phyloP scores from a whole-genome alignment of 2,797 vertebrate species.

The Erithacus rubecula region DNA sequence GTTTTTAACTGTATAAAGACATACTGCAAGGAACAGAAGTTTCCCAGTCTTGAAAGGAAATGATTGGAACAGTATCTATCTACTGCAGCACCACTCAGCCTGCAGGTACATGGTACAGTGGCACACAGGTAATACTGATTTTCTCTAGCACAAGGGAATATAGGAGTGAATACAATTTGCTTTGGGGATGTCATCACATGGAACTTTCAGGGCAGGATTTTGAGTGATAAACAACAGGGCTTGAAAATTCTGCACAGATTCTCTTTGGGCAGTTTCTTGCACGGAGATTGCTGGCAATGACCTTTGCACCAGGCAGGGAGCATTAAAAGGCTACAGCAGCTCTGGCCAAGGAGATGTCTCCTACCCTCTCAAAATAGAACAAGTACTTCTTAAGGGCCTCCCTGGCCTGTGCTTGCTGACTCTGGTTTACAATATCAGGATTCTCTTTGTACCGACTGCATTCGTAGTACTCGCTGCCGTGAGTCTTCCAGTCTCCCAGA shows the following conservation, averaged over 20 bases:
- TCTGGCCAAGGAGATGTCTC: constrained; percentile 60
- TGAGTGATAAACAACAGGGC: neutral
- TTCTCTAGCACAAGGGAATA: neutral
- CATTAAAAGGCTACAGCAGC: constrained; percentile 68
- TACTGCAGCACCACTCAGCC: constrained; percentile 10
- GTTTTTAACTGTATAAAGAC: neutral
- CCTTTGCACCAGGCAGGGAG: constrained; percentile 64
- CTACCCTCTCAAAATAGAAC: constrained; percentile 99
- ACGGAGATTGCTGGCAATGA: constrained; percentile 44
- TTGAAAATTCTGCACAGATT: neutral
- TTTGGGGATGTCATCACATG: neutral
- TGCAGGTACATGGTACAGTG: neutral
- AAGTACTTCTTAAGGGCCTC: constrained; percentile 99
- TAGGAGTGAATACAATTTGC: neutral
- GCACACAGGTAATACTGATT: neutral
- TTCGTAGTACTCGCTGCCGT: constrained; percentile 98
- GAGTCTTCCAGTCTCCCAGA: constrained; percentile 99
- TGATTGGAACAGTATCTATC: neutral
- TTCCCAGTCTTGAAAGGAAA: neutral
- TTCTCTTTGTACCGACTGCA: constrained; percentile 99
- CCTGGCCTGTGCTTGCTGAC: constrained; percentile 98
- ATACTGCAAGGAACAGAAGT: neutral
- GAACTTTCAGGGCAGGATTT: neutral
- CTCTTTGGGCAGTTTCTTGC: constrained; percentile 38
- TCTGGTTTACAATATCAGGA: constrained; percentile 99